phyloP scores from a whole-genome alignment of 2,888 invertebrate species.

The Cantharis lateralis region DNA sequence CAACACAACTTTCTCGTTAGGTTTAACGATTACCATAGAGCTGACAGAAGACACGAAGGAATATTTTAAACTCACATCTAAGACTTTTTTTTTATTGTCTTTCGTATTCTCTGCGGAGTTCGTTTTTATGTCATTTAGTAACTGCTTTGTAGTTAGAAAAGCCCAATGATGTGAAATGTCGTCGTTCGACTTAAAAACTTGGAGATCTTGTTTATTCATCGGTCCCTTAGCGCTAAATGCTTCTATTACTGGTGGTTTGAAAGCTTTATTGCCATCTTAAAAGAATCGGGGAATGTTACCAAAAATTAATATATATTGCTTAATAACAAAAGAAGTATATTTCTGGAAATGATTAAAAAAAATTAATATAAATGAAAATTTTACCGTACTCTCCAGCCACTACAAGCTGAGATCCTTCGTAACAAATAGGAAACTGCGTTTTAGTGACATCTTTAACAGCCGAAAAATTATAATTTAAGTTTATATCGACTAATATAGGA shows the following conservation, averaged over 20 bases:
- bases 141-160: neutral
- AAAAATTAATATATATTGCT: too few species aligned
- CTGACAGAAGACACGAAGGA: neutral
- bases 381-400: neutral
- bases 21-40: neutral
- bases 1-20: neutral
- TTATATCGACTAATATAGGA: neutral
- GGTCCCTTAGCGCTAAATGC: neutral
- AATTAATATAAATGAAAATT: too few species aligned
- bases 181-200: neutral
- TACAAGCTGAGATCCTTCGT: neutral
- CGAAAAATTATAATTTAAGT: neutral
- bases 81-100: rapidly evolving
- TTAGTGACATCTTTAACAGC: neutral
- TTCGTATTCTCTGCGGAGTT: neutral
- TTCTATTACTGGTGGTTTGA: neutral
- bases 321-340: too few species aligned
- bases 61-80: neutral
- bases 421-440: neutral
- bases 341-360: too few species aligned
- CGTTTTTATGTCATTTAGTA: neutral
- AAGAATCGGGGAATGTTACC: too few species aligned
- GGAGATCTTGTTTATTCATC: neutral
- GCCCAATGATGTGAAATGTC: neutral
- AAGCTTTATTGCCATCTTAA: neutral